These are phyloP conservation scores for Clarias gariepinus DNA, from an alignment of 2,113 vertebrate species.

Conservation along the genomic window DNA sequence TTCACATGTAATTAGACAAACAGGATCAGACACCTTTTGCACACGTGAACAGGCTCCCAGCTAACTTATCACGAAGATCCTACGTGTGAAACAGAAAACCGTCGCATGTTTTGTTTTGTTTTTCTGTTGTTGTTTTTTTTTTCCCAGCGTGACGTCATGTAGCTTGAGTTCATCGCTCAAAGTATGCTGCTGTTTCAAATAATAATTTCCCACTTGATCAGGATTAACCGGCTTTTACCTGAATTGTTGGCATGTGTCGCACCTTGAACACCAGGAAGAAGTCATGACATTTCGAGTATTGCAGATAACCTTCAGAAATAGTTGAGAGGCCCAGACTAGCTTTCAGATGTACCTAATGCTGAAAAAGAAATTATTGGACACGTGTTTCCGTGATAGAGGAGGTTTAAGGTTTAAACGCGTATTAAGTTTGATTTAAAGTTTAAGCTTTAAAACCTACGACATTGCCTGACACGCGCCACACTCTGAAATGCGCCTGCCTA, in stretches of 20 bases:
- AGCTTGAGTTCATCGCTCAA: background rate
- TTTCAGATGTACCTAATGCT: background rate
- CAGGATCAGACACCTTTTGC: conserved; percentile 36
- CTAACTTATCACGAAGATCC: background rate
- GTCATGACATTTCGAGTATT: background rate
- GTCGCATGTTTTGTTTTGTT: background rate
- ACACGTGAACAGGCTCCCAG: background rate
- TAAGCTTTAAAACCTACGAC: too few species aligned
- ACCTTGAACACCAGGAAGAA: background rate
- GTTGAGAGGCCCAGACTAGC: background rate
- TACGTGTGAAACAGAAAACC: too few species aligned
- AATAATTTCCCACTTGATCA: background rate
- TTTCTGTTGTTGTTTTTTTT: background rate
- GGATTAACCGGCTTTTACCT: background rate
- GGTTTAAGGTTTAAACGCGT: background rate
- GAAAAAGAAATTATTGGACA: background rate
- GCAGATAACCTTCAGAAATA: background rate
- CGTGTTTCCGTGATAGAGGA: background rate
- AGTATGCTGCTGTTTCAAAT: background rate
- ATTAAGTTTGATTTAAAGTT: too few species aligned
- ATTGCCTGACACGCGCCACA: too few species aligned
- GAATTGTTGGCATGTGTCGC: background rate
- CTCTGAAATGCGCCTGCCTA: too few species aligned
- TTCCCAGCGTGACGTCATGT: too few species aligned
- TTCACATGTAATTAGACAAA: conserved; percentile 17